A percentile compares a stretch with the other conserved stretches of the same genome.
These are phyloP conservation scores for Thamnophis elegans DNA, from an alignment of 2,797 vertebrate species.

Conservation along the genomic window DNA sequence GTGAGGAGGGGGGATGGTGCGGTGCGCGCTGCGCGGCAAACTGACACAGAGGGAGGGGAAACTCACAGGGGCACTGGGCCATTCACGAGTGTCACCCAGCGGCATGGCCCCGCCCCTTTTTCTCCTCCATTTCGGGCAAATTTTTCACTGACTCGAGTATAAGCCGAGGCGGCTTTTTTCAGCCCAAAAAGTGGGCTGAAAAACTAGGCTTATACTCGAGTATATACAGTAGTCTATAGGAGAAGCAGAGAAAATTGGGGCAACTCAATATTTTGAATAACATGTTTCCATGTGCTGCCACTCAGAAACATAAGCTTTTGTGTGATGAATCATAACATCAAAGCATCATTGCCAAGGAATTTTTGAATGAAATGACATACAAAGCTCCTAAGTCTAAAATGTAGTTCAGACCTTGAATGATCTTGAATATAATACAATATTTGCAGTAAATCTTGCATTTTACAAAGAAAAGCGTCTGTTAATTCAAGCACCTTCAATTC, in stretches of 20 bases:
- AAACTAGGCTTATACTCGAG: no score
- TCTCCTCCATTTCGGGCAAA: no score
- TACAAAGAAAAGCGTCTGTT: not conserved
- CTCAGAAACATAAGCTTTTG: not conserved
- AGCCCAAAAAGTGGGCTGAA: no score
- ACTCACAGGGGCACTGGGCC: no score
- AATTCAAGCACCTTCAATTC: not conserved
- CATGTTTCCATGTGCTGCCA: not conserved
- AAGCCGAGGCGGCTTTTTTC: no score
- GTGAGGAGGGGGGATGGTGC: no score
- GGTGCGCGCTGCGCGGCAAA: no score
- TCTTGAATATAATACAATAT: not conserved
- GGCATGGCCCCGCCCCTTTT: no score
- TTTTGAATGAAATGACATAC: conserved; percentile 1
- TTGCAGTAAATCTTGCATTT: not conserved
- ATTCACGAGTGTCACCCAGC: no score
- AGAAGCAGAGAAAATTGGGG: not conserved
- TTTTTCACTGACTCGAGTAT: no score
- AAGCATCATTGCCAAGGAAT: not conserved
- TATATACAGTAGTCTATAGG: not conserved
- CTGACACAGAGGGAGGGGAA: no score
- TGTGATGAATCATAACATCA: not conserved
- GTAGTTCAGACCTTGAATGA: not conserved
- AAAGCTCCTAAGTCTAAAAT: not conserved
- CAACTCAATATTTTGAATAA: not conserved